A percentile compares a stretch with the other conserved stretches of the same genome.
Evolutionary conservation across 2,113 vertebrate genomes (phyloP).

Genomic region (Eubucco bourcierii): DNA sequence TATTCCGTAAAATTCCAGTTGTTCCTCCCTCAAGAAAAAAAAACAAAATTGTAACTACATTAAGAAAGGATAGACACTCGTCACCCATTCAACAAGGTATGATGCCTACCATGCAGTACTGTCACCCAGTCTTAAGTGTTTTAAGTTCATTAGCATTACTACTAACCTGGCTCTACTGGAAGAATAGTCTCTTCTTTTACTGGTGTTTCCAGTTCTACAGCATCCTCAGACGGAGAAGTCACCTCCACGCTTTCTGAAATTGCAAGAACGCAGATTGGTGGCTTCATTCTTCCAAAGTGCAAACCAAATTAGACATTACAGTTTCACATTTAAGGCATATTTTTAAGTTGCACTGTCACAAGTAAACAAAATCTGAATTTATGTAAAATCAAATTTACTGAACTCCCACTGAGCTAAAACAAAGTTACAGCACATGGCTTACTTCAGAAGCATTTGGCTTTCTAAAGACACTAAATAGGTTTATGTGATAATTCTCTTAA

Average conservation of each 20-base stretch:
- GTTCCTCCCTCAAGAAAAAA: background rate
- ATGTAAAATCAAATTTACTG: background rate
- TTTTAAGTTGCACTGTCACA: background rate
- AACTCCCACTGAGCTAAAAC: background rate
- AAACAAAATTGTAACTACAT: background rate
- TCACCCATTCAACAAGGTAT: background rate
- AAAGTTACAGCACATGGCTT: background rate
- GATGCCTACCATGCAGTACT: background rate
- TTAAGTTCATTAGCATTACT: background rate
- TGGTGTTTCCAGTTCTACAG: slow-evolving; percentile 72
- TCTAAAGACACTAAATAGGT: background rate
- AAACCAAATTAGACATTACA: background rate
- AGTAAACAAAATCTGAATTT: background rate
- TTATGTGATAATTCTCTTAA: too few species aligned
- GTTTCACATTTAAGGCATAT: background rate
- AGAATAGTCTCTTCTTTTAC: slow-evolving; percentile 74
- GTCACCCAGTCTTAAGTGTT: background rate
- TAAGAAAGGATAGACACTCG: background rate
- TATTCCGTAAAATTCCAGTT: background rate
- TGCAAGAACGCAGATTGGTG: slow-evolving; percentile 17
- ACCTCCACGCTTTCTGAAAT: slow-evolving; percentile 78
- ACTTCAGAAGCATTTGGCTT: background rate
- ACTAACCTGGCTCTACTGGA: slow-evolving; percentile 73
- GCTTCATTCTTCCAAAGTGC: background rate
- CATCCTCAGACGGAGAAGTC: slow-evolving; percentile 73